Evolutionary conservation across 2,888 invertebrate genomes (phyloP), one percentile per base, ranked within the genome.

Genomic region (Theodoxus fluviatilis): DNA sequence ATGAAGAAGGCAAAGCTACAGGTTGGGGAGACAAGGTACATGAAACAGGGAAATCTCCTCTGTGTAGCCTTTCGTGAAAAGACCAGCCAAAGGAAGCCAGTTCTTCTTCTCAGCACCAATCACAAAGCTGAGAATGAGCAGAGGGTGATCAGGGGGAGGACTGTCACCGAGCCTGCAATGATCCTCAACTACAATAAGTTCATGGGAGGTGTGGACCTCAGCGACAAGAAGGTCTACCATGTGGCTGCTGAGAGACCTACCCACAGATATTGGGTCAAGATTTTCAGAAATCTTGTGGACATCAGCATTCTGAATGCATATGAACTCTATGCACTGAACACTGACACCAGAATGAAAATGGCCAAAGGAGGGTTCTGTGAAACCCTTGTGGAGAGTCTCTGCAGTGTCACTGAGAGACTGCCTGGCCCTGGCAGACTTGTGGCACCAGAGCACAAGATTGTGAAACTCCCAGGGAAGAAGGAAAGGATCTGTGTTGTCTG

Each of bases 141-240:
- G 15, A 71, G 37, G 33, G 18, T 2, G 7, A 52, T 67, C n/a
- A 61, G 40, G 9, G 47, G 38, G 22, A 71, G 37, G 43, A 2
- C 15, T 7, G 18, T 38, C 12, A 63, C n/a, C 6, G 63, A 71
- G 40, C 63, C 67, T 31, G 22, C 49, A 3, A 28, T 37, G 37
- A 28, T 67, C 33, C 61, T 63, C 52, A 38, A 63, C 33, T 71
- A 71, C 67, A 67, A 67, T 35, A 18, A 2, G 4, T 52, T 59
- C 63, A 71, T 71, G 67, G 71, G 71, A 28, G 71, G 67, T 15
- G 67, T 71, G 6, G 71, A 71, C 35, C 0, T 67, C 3, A 52
- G 59, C 31, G 71, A 71, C 38, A 71, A 71, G 40, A 59, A 38
- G 35, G 43, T 67, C 0, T 71, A 25, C 38, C 71, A 71, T 22